Conservation (phyloP, 2,113 vertebrate species). For the Centropristis striata region DNA sequence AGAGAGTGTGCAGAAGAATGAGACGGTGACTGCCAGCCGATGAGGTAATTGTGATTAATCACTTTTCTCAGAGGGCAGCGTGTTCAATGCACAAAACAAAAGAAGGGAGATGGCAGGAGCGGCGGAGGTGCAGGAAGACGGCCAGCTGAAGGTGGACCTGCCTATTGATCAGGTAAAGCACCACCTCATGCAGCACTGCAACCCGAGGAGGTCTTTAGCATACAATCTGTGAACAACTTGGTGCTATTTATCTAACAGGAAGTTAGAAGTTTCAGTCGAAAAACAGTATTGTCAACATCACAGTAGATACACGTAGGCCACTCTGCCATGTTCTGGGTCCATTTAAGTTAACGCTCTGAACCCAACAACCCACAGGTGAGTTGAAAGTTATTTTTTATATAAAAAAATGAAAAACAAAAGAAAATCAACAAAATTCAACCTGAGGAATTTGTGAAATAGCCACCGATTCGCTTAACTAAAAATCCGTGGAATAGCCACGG, state of each 20-base stretch:
- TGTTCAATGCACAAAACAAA: constrained; percentile 81
- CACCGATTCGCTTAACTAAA: no score
- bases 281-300: neutral
- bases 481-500: no score
- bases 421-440: no score
- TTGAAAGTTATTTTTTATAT: no score
- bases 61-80: constrained; percentile 80
- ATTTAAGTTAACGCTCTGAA: neutral
- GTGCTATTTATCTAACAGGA: constrained; percentile 29
- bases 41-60: constrained; percentile 86
- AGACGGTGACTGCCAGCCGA: constrained; percentile 66
- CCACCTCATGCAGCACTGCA: neutral
- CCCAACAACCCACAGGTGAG: no score
- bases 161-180: constrained; percentile 80
- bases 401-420: no score
- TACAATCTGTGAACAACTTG: constrained; percentile 4
- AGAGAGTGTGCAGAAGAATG: constrained; percentile 60
- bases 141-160: constrained; percentile 75
- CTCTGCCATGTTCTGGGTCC: neutral
- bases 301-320: neutral
- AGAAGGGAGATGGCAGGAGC: constrained; percentile 76
- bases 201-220: constrained; percentile 37
- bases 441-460: no score
- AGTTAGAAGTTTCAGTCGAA: constrained; percentile 37
- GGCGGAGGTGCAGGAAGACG: constrained; percentile 75